Evolutionary conservation across 1,140 invertebrate species (phyloP), one percentile per base, ranked within the genome.

Genomic region (Fopius arisanus): DNA sequence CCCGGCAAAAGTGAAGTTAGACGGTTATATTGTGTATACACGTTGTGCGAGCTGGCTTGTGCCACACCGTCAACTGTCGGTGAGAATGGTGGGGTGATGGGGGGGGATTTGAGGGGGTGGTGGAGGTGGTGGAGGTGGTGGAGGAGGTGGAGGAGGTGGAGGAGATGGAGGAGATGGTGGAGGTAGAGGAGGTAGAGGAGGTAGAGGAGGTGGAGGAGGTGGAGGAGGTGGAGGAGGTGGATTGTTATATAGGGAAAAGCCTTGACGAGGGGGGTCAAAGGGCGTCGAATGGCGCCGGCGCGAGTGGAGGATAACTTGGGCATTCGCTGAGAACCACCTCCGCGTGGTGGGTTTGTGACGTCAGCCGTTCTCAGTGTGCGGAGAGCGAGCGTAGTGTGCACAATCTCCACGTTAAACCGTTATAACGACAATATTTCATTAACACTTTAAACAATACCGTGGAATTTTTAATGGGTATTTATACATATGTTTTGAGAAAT

Each of bases 341-440:
- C 83, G 84, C 83, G 86, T 86, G 85, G 84, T 85, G 82, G 84
- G 80, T 79, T 86, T 81, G 79, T 87, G 86, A 86, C 86, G 86
- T 86, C 86, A 87, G 81, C 80, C 81, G 78, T 78, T 76, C 80
- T 86, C 86, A 86, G 86, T 87, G 84, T 81, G 86, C 86, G 85
- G 86, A 86, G 85, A 86, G 84, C 84, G 83, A 86, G 84, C 86
- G 86, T 84, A 86, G 85, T 82, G 83, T 83, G 79, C 82, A 86
- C 81, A 81, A 80, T 83, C 80, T 84, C 82, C 82, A 81, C 79
- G 78, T 83, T 82, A 78, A 65, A 33, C 29, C 9, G n/a, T 65
- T 16, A 65, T 59, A 59, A 37, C 54, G 19, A 65, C n/a, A 31
- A 12, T 65, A 16, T 33, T 31, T n/a, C 23, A 65, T 31, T 33